phyloP scores from a whole-genome alignment of 1,140 invertebrate genomes.

The Leptopilina clavipes region DNA sequence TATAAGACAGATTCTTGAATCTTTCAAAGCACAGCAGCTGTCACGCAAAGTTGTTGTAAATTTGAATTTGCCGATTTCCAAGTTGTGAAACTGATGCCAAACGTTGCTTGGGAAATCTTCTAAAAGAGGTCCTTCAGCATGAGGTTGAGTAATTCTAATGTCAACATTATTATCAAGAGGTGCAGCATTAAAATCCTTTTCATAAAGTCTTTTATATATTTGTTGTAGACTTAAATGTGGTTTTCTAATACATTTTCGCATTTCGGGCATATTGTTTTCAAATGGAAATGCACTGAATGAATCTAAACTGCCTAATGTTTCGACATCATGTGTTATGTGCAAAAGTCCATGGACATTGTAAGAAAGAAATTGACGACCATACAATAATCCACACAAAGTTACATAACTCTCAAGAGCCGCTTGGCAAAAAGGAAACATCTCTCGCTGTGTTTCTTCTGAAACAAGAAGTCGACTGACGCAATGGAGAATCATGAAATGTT shows the following conservation, averaged over 20 bases:
- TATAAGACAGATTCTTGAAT: conserved; percentile 22
- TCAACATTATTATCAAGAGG: not conserved
- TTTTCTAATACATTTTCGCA: conserved; percentile 33
- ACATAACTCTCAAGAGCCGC: not conserved
- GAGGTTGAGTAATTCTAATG: not conserved
- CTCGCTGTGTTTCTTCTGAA: not conserved
- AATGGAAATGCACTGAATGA: conserved; percentile 34
- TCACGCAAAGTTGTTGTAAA: not conserved
- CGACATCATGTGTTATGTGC: conserved; percentile 26
- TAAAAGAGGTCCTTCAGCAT: conserved; percentile 19
- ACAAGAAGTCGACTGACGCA: not conserved
- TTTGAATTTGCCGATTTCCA: not conserved
- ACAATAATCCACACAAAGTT: not conserved
- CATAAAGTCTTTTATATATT: not conserved
- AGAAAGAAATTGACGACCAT: conserved; percentile 34
- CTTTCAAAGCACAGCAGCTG: not conserved
- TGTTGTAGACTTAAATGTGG: not conserved
- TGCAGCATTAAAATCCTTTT: not conserved
- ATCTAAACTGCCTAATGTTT: conserved; percentile 19
- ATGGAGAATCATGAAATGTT: not conserved
- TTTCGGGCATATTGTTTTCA: conserved; percentile 35
- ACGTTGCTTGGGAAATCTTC: not conserved
- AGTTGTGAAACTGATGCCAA: not conserved
- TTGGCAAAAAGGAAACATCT: not conserved
- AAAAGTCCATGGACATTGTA: conserved; percentile 35